Percentiles rank a stretch among this genome's conserved stretches.
Conservation (phyloP, 2,113 vertebrate genomes). For the Sphyrna mokarran region DNA sequence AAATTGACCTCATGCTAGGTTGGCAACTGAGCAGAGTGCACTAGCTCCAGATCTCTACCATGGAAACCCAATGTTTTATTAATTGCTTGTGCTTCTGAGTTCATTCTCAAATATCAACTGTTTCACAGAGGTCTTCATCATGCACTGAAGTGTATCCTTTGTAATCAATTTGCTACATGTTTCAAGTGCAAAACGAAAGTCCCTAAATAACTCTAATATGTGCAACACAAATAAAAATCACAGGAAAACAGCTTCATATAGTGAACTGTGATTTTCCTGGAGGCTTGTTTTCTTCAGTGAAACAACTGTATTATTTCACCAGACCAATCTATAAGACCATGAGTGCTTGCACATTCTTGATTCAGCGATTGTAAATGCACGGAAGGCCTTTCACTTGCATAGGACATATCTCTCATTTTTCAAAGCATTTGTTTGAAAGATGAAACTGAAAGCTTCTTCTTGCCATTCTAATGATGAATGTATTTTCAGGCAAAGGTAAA, state of each 20-base stretch:
- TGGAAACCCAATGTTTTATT: neutral
- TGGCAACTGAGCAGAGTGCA: neutral
- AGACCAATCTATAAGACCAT: neutral
- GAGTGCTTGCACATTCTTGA: neutral
- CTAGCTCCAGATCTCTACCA: neutral
- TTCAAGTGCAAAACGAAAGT: neutral
- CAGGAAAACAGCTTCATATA: neutral
- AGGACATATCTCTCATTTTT: neutral
- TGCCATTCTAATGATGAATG: neutral
- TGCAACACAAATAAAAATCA: neutral
- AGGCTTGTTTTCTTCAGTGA: neutral
- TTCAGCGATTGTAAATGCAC: neutral
- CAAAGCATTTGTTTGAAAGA: neutral
- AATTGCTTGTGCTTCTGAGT: constrained; percentile 2
- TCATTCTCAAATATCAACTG: neutral
- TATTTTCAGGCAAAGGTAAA: neutral
- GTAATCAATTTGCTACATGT: neutral
- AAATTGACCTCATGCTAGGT: constrained; percentile 29
- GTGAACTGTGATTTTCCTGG: neutral
- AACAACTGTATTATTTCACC: neutral
- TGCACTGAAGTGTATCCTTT: neutral
- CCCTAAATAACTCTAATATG: neutral
- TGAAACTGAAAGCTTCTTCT: neutral
- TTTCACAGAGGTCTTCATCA: neutral
- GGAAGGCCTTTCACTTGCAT: neutral